A percentile compares a stretch with the other conserved stretches of the same genome.
phyloP scores from a whole-genome alignment of 2,888 invertebrate genomes.

The Andrena trimmerana region DNA sequence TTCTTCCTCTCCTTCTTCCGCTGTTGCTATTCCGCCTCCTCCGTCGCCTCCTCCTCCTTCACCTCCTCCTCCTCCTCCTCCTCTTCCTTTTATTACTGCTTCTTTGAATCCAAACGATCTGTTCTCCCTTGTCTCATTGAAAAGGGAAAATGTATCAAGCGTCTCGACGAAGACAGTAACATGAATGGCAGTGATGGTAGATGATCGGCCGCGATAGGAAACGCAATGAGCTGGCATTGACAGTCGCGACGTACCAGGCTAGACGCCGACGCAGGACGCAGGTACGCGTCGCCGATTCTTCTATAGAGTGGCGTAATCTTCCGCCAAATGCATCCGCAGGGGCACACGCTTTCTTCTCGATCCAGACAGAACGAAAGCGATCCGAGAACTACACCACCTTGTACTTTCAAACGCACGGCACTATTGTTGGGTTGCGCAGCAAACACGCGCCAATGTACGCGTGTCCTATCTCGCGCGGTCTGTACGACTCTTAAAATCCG shows the following conservation, averaged over 20 bases:
- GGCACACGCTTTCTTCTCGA: neutral
- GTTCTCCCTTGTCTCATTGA: neutral
- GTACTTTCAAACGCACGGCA: neutral
- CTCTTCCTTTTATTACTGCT: too few species aligned
- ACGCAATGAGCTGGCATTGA: neutral
- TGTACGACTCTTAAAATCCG: constrained; percentile 55
- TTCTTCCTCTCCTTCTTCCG: too few species aligned
- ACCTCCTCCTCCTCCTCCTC: too few species aligned
- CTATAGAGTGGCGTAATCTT: neutral
- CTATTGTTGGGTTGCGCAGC: neutral
- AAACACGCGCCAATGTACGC: neutral
- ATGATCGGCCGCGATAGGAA: constrained; percentile 16
- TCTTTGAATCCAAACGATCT: neutral
- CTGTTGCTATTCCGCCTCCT: too few species aligned
- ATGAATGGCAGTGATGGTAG: constrained; percentile 3
- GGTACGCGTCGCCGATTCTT: neutral
- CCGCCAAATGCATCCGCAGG: neutral
- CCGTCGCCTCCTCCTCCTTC: too few species aligned
- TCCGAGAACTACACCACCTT: neutral
- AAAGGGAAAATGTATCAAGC: neutral
- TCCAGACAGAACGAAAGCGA: constrained; percentile 1
- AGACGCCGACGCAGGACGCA: neutral
- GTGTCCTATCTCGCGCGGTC: constrained; percentile 31
- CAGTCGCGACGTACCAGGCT: neutral
- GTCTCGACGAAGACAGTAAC: neutral